Evolutionary conservation across 2,797 vertebrate genomes (phyloP).

Genomic region (Mus minutoides): DNA sequence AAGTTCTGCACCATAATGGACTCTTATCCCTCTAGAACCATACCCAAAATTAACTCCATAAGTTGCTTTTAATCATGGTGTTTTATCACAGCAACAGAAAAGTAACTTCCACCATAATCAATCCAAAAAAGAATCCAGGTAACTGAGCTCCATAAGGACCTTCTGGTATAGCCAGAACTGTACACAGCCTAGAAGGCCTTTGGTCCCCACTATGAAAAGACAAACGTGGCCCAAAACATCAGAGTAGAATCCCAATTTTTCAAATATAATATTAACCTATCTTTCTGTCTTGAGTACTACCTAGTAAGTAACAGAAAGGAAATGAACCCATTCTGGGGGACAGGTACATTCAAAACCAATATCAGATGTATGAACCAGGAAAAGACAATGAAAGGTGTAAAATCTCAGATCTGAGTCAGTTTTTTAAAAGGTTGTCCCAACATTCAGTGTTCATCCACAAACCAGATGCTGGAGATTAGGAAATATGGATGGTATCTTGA

Average conservation of each 20-base stretch:
- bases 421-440: neutral
- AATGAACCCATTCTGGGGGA: neutral
- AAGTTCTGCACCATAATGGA: neutral
- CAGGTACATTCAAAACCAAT: neutral
- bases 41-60: neutral
- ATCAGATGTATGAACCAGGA: neutral
- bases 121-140: conserved; percentile 30
- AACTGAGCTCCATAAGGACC: neutral
- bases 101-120: neutral
- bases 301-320: conserved; percentile 43
- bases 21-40: neutral
- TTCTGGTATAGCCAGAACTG: neutral
- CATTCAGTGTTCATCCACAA: neutral
- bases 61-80: neutral
- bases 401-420: neutral
- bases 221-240: neutral
- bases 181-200: neutral
- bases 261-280: neutral
- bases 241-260: conserved; percentile 20
- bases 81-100: neutral
- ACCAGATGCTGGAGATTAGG: neutral
- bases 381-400: neutral
- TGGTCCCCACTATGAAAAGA: neutral
- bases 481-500: conserved; percentile 1
- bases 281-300: neutral